These are phyloP conservation scores for Syngnathus floridae DNA, from an alignment of 2,113 vertebrate species.

Conservation along the genomic window DNA sequence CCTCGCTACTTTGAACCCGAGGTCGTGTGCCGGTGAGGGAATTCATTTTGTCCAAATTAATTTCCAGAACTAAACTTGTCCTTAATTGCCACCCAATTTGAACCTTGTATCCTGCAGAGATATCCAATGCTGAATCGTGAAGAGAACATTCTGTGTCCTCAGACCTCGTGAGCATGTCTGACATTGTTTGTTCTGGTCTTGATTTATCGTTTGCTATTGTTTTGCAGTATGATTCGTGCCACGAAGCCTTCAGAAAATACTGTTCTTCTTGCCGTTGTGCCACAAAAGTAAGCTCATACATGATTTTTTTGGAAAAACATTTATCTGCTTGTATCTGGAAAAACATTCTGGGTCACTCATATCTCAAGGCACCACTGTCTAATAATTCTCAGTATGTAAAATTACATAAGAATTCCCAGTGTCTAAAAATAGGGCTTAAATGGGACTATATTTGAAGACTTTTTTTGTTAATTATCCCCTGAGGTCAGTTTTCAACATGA, in stretches of 20 bases:
- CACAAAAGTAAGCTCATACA: constrained; percentile 74
- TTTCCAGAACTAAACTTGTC: background rate
- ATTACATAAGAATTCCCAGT: too few species aligned
- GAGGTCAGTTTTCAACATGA: background rate
- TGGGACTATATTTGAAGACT: too few species aligned
- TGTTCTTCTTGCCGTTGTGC: constrained; percentile 84
- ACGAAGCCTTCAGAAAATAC: constrained; percentile 84
- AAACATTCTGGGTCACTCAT: too few species aligned
- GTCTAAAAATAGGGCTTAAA: too few species aligned
- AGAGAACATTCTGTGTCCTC: background rate
- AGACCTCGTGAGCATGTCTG: constrained; percentile 11
- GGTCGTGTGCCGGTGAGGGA: constrained; percentile 80
- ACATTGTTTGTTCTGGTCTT: constrained; percentile 22
- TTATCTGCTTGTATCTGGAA: too few species aligned
- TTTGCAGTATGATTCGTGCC: constrained; percentile 82
- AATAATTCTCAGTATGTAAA: too few species aligned
- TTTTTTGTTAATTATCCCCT: too few species aligned
- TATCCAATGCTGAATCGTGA: background rate
- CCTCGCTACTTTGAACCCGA: constrained; percentile 82
- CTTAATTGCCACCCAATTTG: background rate
- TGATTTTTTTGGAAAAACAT: background rate
- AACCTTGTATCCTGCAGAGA: background rate
- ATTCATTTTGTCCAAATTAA: background rate
- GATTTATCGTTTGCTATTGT: constrained; percentile 5
- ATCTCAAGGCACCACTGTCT: too few species aligned